These are phyloP conservation scores for Acanthurus tractus DNA, from an alignment of 2,797 vertebrate genomes.

Conservation along the genomic window DNA sequence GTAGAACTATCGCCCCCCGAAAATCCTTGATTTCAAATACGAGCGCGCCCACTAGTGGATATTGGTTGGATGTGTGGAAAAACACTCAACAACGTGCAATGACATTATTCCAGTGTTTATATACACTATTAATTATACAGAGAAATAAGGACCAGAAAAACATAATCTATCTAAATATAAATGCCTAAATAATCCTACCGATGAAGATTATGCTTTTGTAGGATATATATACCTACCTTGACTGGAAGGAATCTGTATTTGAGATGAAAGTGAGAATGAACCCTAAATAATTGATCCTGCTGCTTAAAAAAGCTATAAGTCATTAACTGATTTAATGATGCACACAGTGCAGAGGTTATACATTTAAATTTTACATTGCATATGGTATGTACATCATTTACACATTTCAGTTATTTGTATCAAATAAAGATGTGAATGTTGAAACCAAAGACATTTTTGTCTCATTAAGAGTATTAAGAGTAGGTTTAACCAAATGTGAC, in stretches of 20 bases:
- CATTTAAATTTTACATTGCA: not conserved
- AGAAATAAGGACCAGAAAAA: not conserved
- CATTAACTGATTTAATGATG: not conserved
- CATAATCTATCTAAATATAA: not conserved
- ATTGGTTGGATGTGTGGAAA: not conserved
- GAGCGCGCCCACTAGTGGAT: constrained; percentile 59
- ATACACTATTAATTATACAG: too few relatives aligned
- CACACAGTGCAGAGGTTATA: not conserved
- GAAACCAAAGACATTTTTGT: too few relatives aligned
- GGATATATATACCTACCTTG: not conserved
- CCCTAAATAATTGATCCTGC: not conserved
- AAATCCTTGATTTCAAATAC: constrained; percentile 22
- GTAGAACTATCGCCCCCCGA: not conserved
- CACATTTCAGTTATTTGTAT: too few relatives aligned
- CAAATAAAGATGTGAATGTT: too few relatives aligned
- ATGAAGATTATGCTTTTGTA: not conserved
- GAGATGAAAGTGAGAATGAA: too few relatives aligned
- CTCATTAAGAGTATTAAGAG: too few relatives aligned
- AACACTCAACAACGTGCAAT: too few relatives aligned
- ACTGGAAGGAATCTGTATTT: not conserved
- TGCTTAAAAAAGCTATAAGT: too few relatives aligned
- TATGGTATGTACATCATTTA: not conserved
- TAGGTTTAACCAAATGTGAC: too few relatives aligned
- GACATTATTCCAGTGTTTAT: too few relatives aligned
- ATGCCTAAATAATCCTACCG: not conserved